A percentile compares a stretch with the other conserved stretches of the same genome.
These are phyloP conservation scores for Chaetophractus vellerosus DNA, from an alignment of 2,797 vertebrate species.

Conservation along the genomic window DNA sequence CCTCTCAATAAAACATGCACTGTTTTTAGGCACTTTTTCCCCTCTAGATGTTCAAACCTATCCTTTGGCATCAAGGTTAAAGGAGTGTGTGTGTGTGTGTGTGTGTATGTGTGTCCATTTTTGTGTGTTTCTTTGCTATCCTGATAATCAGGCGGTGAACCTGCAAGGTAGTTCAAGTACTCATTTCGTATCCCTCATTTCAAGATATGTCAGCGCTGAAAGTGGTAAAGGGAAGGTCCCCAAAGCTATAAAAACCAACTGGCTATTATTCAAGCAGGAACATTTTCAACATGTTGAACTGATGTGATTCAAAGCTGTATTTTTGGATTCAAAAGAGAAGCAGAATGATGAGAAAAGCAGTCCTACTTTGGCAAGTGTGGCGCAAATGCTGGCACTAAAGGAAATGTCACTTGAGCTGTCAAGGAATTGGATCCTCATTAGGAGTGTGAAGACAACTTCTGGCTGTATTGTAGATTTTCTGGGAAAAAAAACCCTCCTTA, in stretches of 20 bases:
- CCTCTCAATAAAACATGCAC: background rate
- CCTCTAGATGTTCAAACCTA: background rate
- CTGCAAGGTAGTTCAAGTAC: background rate
- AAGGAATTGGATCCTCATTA: conserved; percentile 27
- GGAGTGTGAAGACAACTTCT: conserved; percentile 39
- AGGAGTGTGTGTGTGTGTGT: background rate
- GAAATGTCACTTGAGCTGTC: conserved; percentile 55
- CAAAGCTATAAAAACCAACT: background rate
- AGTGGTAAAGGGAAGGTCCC: background rate
- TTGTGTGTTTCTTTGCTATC: too few relatives aligned
- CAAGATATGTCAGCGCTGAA: background rate
- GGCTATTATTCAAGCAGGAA: conserved; percentile 19
- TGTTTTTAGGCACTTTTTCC: background rate
- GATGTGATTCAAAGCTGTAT: background rate
- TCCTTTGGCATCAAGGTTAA: background rate
- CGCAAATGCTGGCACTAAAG: background rate
- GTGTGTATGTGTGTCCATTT: background rate
- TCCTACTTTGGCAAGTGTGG: background rate
- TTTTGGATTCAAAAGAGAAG: conserved; percentile 55
- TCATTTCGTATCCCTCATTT: background rate
- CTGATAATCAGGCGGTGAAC: background rate
- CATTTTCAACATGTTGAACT: conserved; percentile 38
- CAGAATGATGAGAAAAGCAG: background rate
- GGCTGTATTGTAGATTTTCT: background rate
- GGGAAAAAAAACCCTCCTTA: background rate